phyloP scores from a whole-genome alignment of 2,888 invertebrate species.

The Liopterus haemorrhoidalis region DNA sequence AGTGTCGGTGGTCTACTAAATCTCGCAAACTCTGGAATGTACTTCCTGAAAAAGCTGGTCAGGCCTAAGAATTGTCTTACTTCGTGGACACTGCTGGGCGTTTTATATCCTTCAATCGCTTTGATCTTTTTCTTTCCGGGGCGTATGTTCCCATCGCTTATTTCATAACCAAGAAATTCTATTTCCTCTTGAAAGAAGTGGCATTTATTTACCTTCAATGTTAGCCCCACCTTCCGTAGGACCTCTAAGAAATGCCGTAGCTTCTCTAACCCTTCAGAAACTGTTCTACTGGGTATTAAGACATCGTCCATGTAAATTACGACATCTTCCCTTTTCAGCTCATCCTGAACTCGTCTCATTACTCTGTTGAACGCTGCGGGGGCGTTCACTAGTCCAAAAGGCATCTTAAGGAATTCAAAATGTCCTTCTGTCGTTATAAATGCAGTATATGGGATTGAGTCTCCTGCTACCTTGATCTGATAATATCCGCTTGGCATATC shows the following conservation, averaged over 20 bases:
- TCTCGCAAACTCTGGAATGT: conserved; percentile 31
- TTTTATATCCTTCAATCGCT: background rate
- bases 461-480: conserved; percentile 20
- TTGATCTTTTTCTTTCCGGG: background rate
- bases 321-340: background rate
- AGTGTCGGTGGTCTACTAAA: conserved; percentile 33
- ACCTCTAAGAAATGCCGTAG: background rate
- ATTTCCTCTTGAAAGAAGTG: conserved; percentile 13
- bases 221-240: conserved; percentile 7
- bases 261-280: background rate
- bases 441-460: conserved; percentile 24
- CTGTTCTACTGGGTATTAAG: background rate
- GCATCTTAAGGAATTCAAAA: conserved; percentile 20
- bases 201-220: conserved; percentile 17
- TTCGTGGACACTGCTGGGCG: no score
- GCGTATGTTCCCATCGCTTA: background rate
- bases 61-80: no score
- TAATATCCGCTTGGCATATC: conserved; percentile 29
- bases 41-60: conserved; percentile 34
- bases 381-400: conserved; percentile 18
- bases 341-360: background rate
- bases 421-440: conserved; percentile 26
- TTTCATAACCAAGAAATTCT: conserved; percentile 17
- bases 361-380: conserved; percentile 21
- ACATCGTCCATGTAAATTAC: background rate